Evolutionary conservation across 2,888 invertebrate species (phyloP), one percentile per base, ranked within the genome.

Genomic region (Oxystoma pomonae): DNA sequence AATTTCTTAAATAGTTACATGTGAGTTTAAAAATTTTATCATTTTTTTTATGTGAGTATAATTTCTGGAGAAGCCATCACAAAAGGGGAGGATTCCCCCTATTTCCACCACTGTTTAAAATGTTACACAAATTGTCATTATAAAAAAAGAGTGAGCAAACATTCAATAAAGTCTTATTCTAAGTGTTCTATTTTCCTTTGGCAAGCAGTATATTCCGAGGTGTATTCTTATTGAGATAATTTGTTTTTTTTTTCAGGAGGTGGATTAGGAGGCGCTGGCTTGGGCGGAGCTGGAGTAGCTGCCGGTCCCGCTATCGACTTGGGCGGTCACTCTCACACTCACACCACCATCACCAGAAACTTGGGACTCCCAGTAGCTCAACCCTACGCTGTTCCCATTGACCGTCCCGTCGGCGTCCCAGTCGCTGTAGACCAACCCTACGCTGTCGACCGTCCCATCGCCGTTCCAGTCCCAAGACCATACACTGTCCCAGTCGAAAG

Each of bases 361-460:
- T 82, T 85, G 0, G 86, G 87, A 0, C 84, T 88, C 16, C 80
- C 84, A 19, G 83, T 83, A 35, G 80, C 80, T 17, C 74, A 76
- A 51, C 81, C 78, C 2, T 72, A 75, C 9, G 74, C 75, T 18
- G 70, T 74, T 7, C 69, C 73, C n/a, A 75, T 79, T 12, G 76
- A 77, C 55, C 73, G 76, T 22, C 83, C 77, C 59, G 67, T 71
- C 16, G 83, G 85, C 2, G 78, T 79, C 16, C 78, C 80, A 19
- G 77, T 77, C n/a, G 78, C 80, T 65, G 79, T 68, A 58, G 59
- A 66, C 66, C 63, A 63, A 22, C 65, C 66, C 3, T 85, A 86
- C 1, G 81, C 82, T 1, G 84, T 85, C 1, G 82, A 68, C 72
- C 78, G 69, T 75, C 78, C 57, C 68, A 77, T 64, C 18, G 74